Conservation (phyloP, 2,888 invertebrate species). For the Adineta ricciae region DNA sequence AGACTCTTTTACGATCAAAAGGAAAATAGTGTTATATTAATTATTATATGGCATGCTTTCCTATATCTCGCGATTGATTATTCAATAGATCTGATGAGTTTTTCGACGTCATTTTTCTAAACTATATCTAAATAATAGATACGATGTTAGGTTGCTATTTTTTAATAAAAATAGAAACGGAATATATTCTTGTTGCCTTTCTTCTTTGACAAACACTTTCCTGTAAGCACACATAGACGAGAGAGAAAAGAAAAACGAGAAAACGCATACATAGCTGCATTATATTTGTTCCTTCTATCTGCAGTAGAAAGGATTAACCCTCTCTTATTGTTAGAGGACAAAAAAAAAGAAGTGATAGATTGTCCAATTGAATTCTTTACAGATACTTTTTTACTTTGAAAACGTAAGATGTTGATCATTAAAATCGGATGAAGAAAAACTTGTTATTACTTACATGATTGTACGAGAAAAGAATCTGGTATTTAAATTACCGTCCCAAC, state of each 20-base stretch:
- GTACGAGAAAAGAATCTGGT: too few relatives aligned
- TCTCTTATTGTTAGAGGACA: not conserved
- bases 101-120: too few relatives aligned
- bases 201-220: not conserved
- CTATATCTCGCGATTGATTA: too few relatives aligned
- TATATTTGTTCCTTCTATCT: not conserved
- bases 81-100: not conserved
- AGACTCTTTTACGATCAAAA: too few relatives aligned
- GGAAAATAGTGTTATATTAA: too few relatives aligned
- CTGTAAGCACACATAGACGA: not conserved
- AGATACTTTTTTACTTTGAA: not conserved
- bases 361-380: not conserved
- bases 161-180: not conserved
- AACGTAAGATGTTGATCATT: not conserved
- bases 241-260: not conserved
- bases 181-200: not conserved
- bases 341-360: not conserved
- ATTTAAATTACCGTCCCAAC: not conserved
- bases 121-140: not conserved
- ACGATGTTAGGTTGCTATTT: not conserved
- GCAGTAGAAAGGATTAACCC: not conserved
- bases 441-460: too few relatives aligned
- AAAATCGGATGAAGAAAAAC: too few relatives aligned
- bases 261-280: not conserved
- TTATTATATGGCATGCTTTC: too few relatives aligned